Base-by-base conservation (phyloP, 2,888 invertebrate species). In the Temnothorax rugatulus region DNA sequence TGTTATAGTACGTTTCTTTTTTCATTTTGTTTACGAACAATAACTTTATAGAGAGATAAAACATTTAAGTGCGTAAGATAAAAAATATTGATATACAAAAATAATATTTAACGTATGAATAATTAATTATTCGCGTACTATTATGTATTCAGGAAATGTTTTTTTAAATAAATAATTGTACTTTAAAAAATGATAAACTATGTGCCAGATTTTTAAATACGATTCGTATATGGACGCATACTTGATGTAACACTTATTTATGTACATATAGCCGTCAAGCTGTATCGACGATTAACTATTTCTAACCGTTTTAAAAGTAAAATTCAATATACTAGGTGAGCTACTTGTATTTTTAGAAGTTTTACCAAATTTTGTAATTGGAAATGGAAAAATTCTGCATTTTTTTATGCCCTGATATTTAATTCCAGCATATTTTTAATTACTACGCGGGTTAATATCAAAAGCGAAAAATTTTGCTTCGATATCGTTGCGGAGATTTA, bases 391-490 rank as follows among this genome's bases (percentile, higher is more conserved):
- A 34, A 25, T 18, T 38, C 4, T 18, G 7, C 18, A 15, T 29
- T 44, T 79, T 79, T 57, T 44, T 25, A 59, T 29, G 11, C 38
- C 1, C 5, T 18, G 34, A 4, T 59, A 38, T 73, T 59, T 54
- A 69, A 25, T 57, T 79, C 15, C 18, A 34, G 44, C 71, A 18
- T 76, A 59, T 69, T 69, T 79, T 71, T 59, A 71, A 71, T 73
- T 34, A 21, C n/a, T 21, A 13, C 50, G 34, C 54, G 59, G 18
- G 21, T 38, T 50, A 54, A 15, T 71, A 47, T 47, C 25, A 57
- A 71, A 50, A 57, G 4, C 21, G 4, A 41, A 44, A 71, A 59
- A 71, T 38, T 34, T 34, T 59, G 21, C 44, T 44, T 21, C 47
- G 18, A 21, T 47, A 47, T 38, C 9, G 34, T 71, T 25, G 18